Conservation (phyloP, 37 sponge, comb jelly and placozoan species). For the Cladorhizidae sp. region DNA sequence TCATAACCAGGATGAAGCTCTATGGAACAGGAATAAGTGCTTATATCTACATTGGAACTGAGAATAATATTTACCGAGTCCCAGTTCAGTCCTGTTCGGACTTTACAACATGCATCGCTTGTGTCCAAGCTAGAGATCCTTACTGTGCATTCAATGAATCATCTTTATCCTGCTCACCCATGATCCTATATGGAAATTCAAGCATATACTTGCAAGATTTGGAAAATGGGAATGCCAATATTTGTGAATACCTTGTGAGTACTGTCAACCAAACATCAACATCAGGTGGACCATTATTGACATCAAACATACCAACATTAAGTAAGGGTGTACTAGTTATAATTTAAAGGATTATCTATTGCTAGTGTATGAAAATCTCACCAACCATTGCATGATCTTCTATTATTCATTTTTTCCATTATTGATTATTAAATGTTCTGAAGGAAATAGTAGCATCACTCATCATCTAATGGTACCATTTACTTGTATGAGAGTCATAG, state of each 20-base stretch:
- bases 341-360: no score
- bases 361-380: no score
- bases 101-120: constrained; percentile 35
- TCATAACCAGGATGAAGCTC: constrained; percentile 11
- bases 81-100: constrained; percentile 27
- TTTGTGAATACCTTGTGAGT: neutral
- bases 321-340: no score
- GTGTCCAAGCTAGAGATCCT: constrained; percentile 57
- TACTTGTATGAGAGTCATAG: no score
- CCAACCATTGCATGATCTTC: no score
- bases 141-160: constrained; percentile 55
- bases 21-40: neutral
- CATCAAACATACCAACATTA: no score
- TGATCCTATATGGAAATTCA: neutral
- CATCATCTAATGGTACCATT: no score
- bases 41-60: constrained; percentile 38
- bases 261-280: no score
- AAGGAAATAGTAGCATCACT: no score
- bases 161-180: constrained; percentile 11
- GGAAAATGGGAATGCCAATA: constrained; percentile 3
- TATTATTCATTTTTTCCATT: no score
- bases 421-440: no score
- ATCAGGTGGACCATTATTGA: no score
- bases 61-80: constrained; percentile 19
- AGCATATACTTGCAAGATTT: constrained; percentile 27